These are phyloP conservation scores for Zoanthus sociatus DNA, from an alignment of 92 coral and sea anemone species.

Conservation along the genomic window DNA sequence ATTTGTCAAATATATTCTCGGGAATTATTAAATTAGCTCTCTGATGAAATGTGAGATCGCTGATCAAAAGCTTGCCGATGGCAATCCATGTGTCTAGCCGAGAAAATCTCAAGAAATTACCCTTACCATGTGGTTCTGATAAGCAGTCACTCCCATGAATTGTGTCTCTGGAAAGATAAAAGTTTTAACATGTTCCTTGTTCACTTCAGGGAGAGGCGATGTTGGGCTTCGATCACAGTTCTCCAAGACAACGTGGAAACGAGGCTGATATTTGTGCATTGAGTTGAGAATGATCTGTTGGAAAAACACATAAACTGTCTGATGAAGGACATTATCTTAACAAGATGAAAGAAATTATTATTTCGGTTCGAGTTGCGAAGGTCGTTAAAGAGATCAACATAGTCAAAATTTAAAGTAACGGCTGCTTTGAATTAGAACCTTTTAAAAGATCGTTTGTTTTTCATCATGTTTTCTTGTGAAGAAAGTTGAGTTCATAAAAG, in stretches of 20 bases:
- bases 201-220: slow-evolving; percentile 19
- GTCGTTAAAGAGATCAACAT: neutral
- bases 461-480: slow-evolving; percentile 16
- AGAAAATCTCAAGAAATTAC: slow-evolving; percentile 25
- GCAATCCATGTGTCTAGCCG: neutral
- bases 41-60: slow-evolving; percentile 21
- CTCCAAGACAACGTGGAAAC: slow-evolving; percentile 95
- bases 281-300: slow-evolving; percentile 94
- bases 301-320: neutral
- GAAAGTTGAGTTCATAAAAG: slow-evolving; percentile 29
- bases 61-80: neutral
- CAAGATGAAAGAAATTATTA: neutral
- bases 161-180: slow-evolving; percentile 38
- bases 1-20: slow-evolving; percentile 36
- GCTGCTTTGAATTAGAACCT: neutral
- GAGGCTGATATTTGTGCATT: slow-evolving; percentile 99
- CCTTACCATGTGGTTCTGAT: slow-evolving; percentile 95
- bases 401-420: neutral
- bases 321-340: neutral
- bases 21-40: slow-evolving; percentile 39
- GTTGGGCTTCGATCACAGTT: slow-evolving; percentile 70
- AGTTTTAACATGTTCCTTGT: slow-evolving; percentile 34
- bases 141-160: slow-evolving; percentile 98
- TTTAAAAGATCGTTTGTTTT: neutral
- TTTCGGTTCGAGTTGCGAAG: neutral